These are phyloP conservation scores for Pelochelys cantorii DNA, from an alignment of 2,797 vertebrate genomes.

Conservation along the genomic window DNA sequence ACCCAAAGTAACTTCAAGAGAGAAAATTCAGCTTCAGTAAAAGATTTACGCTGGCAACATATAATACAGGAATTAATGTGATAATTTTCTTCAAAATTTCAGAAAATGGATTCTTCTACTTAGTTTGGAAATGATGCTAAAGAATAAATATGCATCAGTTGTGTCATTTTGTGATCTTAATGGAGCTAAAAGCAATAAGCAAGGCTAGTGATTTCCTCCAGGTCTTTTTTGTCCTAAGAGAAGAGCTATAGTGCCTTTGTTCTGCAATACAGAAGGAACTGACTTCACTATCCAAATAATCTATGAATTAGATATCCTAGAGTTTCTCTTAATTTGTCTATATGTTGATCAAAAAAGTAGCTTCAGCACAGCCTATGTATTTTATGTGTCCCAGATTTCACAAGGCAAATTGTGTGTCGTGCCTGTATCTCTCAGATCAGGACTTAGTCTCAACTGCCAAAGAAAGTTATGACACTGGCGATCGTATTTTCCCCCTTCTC, in stretches of 20 bases:
- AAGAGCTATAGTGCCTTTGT: neutral
- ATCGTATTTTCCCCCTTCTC: neutral
- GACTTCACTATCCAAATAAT: neutral
- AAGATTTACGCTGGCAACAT: neutral
- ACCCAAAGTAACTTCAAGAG: neutral
- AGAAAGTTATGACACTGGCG: fast-evolving
- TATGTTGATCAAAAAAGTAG: neutral
- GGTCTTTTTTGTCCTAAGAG: neutral
- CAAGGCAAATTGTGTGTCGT: neutral
- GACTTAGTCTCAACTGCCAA: neutral
- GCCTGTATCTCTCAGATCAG: neutral
- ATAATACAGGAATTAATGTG: neutral
- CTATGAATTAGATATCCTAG: neutral
- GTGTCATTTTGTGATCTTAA: neutral
- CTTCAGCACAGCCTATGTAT: neutral
- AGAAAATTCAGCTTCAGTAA: neutral
- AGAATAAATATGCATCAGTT: neutral
- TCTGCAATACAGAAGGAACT: neutral
- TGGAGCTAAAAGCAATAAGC: neutral
- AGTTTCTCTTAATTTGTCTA: neutral
- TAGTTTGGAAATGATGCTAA: neutral
- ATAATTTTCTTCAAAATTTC: neutral
- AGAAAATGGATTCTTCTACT: neutral
- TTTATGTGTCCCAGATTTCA: neutral
- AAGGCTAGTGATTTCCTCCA: neutral